Evolutionary conservation across 2,797 vertebrate species (phyloP).

Genomic region (Malurus leucopterus): DNA sequence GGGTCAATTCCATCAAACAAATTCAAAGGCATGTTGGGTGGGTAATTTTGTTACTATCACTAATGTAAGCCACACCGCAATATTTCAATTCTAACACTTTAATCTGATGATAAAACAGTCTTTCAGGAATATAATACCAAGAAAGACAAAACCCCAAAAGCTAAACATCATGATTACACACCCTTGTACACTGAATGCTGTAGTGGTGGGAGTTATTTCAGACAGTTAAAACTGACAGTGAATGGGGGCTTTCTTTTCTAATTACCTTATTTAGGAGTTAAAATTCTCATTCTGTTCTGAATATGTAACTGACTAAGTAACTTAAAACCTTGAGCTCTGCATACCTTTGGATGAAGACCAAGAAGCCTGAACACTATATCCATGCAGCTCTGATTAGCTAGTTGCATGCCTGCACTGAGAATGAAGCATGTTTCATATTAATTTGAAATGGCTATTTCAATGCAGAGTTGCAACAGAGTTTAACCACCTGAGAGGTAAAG

Average conservation of each 20-base stretch:
- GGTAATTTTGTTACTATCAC: slow-evolving; percentile 46
- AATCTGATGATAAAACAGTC: slow-evolving; percentile 27
- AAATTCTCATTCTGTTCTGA: neutral
- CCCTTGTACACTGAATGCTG: neutral
- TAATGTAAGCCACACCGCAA: slow-evolving; percentile 57
- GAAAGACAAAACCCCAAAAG: slow-evolving; percentile 15
- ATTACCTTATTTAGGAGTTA: slow-evolving; percentile 14
- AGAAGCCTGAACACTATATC: neutral
- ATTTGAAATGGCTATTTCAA: slow-evolving; percentile 3
- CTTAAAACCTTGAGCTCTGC: slow-evolving; percentile 8
- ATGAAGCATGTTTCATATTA: neutral
- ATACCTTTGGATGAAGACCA: slow-evolving; percentile 31
- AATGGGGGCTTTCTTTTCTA: neutral
- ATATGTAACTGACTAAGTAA: slow-evolving; percentile 10
- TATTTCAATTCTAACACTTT: slow-evolving; percentile 34
- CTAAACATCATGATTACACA: neutral
- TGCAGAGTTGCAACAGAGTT: neutral
- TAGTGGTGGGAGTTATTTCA: neutral
- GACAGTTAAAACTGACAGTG: neutral
- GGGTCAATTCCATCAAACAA: slow-evolving; percentile 28
- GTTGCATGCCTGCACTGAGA: neutral
- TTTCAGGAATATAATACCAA: slow-evolving; percentile 19
- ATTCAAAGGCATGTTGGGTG: slow-evolving; percentile 48
- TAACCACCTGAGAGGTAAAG: slow-evolving; percentile 2
- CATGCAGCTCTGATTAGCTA: slow-evolving; percentile 12